Percentiles rank a stretch among this genome's conserved stretches.
These are phyloP conservation scores for Heliocidaris erythrogramma DNA, from an alignment of 35 echinoderm and acorn worm genomes.

Conservation along the genomic window DNA sequence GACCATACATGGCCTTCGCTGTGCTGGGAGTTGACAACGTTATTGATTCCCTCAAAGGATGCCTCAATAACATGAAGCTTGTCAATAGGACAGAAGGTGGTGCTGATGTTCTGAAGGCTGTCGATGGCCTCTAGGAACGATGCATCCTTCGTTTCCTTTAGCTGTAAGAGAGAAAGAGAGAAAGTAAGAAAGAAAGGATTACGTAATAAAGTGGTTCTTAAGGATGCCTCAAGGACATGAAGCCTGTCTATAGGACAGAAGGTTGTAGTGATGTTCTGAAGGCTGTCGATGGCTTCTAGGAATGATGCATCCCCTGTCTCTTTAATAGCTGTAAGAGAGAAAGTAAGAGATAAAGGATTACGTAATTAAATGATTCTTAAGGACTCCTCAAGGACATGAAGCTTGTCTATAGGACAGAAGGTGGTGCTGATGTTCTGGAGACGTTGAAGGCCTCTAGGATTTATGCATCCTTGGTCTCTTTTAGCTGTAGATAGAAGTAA, in stretches of 20 bases:
- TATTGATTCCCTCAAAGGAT: slow-evolving; percentile 81
- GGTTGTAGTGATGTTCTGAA: slow-evolving; percentile 86
- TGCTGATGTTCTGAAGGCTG: slow-evolving; percentile 81
- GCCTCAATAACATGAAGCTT: slow-evolving; percentile 81
- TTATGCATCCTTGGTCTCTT: too few relatives aligned
- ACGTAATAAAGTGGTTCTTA: too few relatives aligned
- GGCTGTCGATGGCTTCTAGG: slow-evolving; percentile 69
- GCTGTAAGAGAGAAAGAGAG: neutral
- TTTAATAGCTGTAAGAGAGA: neutral
- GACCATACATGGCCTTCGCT: slow-evolving; percentile 72
- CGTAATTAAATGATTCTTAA: too few relatives aligned
- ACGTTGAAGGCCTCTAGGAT: too few relatives aligned
- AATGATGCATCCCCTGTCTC: slow-evolving; percentile 78
- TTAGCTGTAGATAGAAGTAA: too few relatives aligned
- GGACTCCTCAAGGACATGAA: too few relatives aligned
- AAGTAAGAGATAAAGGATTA: neutral
- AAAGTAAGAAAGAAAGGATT: neutral
- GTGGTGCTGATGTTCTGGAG: too few relatives aligned
- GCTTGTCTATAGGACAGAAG: too few relatives aligned
- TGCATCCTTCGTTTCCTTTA: slow-evolving; percentile 71
- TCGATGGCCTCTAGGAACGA: slow-evolving; percentile 82
- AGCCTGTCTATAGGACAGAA: too few relatives aligned
- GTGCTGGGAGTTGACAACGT: slow-evolving; percentile 40
- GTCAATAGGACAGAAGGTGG: slow-evolving; percentile 88
- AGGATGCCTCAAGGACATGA: too few relatives aligned